A percentile compares a stretch with the other conserved stretches of the same genome.
Evolutionary conservation across 2,113 vertebrate genomes (phyloP).

Genomic region (Macaca fascicularis): T2T-MFA8v1.1 NC_088377.1:118516001-118516500

Average conservation of each 20-base stretch:
- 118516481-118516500: not conserved
- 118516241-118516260: slow-evolving; percentile 41
- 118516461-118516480: slow-evolving; percentile 5
- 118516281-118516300: not conserved
- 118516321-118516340: not conserved
- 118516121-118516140: slow-evolving; percentile 35
- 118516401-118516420: not conserved
- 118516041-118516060: not conserved
- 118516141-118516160: slow-evolving; percentile 55
- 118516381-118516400: not conserved
- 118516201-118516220: slow-evolving; percentile 1
- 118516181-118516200: slow-evolving; percentile 53
- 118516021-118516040: not conserved
- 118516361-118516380: not conserved
- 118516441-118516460: not conserved
- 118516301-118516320: not conserved
- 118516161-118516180: slow-evolving; percentile 50
- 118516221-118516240: slow-evolving; percentile 10
- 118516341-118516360: not conserved
- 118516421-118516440: not conserved
- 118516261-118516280: not conserved
- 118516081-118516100: slow-evolving; percentile 31
- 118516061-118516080: slow-evolving; percentile 44
- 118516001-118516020: not conserved
- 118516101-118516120: slow-evolving; percentile 46